Conservation (phyloP, 2,797 vertebrate species). For the Cheirogaleus major region DNA sequence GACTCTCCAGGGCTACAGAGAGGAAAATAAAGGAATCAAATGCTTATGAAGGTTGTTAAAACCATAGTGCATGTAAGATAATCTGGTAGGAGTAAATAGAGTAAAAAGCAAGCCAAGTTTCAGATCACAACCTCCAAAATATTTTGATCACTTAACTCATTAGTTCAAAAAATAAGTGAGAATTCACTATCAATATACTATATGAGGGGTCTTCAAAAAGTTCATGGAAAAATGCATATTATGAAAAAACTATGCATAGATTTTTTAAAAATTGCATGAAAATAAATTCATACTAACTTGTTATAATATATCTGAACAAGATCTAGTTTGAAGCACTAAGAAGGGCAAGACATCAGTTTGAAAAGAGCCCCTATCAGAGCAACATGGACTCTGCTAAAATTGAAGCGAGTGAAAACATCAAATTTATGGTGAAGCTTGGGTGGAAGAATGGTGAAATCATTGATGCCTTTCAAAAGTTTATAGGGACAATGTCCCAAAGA, state of each 20-base stretch:
- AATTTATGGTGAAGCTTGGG: background rate
- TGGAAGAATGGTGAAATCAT: background rate
- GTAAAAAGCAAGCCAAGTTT: background rate
- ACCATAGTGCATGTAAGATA: background rate
- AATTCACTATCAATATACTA: background rate
- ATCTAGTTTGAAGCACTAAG: background rate
- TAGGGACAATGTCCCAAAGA: background rate
- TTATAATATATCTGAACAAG: background rate
- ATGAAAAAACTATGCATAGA: background rate
- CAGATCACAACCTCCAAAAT: background rate
- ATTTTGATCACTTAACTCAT: background rate
- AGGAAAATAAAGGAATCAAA: background rate
- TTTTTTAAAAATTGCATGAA: background rate
- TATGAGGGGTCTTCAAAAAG: background rate
- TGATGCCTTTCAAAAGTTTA: background rate
- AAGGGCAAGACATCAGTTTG: background rate
- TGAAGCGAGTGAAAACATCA: background rate
- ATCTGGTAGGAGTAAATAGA: conserved; percentile 3
- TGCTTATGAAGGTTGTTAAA: conserved; percentile 22
- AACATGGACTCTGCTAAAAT: background rate
- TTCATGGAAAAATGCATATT: background rate
- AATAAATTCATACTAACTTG: background rate
- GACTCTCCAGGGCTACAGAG: background rate
- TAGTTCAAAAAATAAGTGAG: background rate
- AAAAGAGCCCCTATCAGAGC: background rate